Evolutionary conservation across 2,113 vertebrate species (phyloP), one percentile per base, ranked within the genome.

Genomic region (Microcebus griseorufus): DNA sequence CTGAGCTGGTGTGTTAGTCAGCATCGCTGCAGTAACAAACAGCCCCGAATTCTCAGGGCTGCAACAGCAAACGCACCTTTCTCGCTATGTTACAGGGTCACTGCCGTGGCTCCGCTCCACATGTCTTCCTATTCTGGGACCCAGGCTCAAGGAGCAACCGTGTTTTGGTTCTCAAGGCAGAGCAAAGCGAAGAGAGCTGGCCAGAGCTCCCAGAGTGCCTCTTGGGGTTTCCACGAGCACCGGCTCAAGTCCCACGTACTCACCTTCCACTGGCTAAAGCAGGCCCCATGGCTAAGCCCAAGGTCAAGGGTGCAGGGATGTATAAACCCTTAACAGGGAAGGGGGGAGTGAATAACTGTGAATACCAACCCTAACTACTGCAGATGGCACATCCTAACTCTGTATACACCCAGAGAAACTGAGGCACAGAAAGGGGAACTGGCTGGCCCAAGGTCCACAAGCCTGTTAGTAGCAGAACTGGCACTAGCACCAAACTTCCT

Each of bases 211-310:
- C 51, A 34, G 18, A 20, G 5, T 1, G 23, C 27, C 6, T 53
- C 45, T 62, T 27, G 27, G 45, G 80, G 4, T 11, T 16, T 65
- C 4, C n/a, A 22, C 84, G 34, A 23, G 58, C 51, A 53, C 0
- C 0, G 9, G 23, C 37, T 45, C 48, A 55, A 9, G 9, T 29
- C 70, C 60, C 27, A 17, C 0, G 4, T 1, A 0, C 6, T 6
- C 60, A 14, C 1, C 5, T 45, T 67, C 12, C 60, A 2, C 20
- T 32, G 25, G 29, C 22, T 37, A 17, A 18, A 48, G 25, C 53
- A 12, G 16, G 48, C 25, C 20, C 58, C 37, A 3, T 1, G 5
- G 67, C 10, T 2, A 84, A 73, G 62, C 64, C 20, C 67, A 22
- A 3, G 27, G 67, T 23, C 55, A 22, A 4, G 0, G 9, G 55